Percentiles rank a stretch among this genome's conserved stretches.
phyloP scores from a whole-genome alignment of 2,797 vertebrate genomes.

The Ataeniobius toweri region DNA sequence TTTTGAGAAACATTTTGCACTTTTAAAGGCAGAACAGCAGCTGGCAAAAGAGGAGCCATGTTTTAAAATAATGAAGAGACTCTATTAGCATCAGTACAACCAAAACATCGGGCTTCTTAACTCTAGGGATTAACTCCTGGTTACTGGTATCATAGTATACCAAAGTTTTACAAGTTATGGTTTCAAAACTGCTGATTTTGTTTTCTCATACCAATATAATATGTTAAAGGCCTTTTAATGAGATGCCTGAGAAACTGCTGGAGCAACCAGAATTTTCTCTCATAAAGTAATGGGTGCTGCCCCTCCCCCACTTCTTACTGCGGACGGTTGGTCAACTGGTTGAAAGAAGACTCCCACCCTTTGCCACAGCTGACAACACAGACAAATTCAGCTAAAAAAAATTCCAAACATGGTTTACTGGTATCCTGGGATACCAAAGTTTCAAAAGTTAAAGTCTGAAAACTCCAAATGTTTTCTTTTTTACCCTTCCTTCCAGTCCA shows the following conservation, averaged over 20 bases:
- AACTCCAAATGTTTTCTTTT: neutral
- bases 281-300: neutral
- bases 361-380: too few relatives aligned
- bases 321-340: neutral
- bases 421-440: neutral
- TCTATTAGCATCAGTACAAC: neutral
- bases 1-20: neutral
- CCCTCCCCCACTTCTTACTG: neutral
- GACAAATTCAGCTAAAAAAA: too few relatives aligned
- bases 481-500: neutral
- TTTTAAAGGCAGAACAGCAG: neutral
- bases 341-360: neutral
- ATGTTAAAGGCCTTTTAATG: neutral
- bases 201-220: neutral
- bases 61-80: neutral
- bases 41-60: neutral
- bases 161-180: neutral
- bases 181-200: too few relatives aligned
- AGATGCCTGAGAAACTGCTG: neutral
- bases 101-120: neutral
- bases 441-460: neutral
- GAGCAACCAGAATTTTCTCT: neutral
- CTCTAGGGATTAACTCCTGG: too few relatives aligned
- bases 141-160: neutral
- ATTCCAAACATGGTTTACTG: too few relatives aligned